Evolutionary conservation across 2,888 invertebrate species (phyloP), one percentile per base, ranked within the genome.

Genomic region (Bombylius discolor): DNA sequence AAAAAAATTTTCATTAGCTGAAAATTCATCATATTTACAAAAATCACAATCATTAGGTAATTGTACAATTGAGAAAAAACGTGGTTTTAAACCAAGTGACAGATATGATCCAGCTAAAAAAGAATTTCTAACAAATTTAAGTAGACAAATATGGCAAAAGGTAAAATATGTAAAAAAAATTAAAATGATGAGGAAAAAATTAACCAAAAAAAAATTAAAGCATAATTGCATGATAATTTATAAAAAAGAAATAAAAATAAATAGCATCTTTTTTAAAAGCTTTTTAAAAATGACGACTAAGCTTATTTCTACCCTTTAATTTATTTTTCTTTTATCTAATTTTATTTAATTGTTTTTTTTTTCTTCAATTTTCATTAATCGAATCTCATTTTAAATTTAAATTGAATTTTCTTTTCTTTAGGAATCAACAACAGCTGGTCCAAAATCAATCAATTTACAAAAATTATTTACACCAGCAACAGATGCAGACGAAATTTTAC

Each of bases 401-500:
- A 49, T 49, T 13, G 33, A 9, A 59, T 62, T 62, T 61, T 62
- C 50, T 56, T 60, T 59, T 57, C 47, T 44, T 53, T 50, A 53
- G 49, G 47, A 52, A 42, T 49, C 45, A 34, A 36, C 44, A 55
- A 46, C 23, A 9, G 23, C 23, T 23, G 23, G 5, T 31, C 6
- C 44, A 13, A 61, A 80, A 66, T 77, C 79, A 65, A 80, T 91
- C 67, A 87, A 89, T 74, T 78, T 92, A 69, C 87, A 89, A 75
- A 90, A 91, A 75, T 83, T 91, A 67, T 89, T 92, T 73, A 90
- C 89, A 5, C 91, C 91, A 54, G 89, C 91, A n/a, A 80, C 85
- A 61, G 90, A 91, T 75, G 80, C 83, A 63, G 83, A 82, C 60
- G 87, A 88, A 72, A 81, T 87, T 67, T 75, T 84, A 64, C 89